A percentile compares a stretch with the other conserved stretches of the same genome.
These are phyloP conservation scores for Phylloscopus trochilus DNA, from an alignment of 2,113 vertebrate genomes.

Conservation along the genomic window DNA sequence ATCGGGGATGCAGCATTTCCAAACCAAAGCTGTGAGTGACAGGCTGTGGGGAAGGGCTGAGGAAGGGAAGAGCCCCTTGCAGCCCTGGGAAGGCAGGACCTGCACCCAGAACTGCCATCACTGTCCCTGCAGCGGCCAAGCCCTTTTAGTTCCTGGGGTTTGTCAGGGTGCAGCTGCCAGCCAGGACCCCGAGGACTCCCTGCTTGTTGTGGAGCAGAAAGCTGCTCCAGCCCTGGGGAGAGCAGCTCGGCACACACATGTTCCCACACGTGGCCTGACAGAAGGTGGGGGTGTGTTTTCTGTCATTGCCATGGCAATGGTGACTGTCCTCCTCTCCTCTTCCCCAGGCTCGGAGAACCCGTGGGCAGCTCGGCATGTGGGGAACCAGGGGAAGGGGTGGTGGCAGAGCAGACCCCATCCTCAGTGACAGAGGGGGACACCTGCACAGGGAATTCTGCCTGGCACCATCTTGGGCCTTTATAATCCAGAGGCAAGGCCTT, in stretches of 20 bases:
- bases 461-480: not conserved
- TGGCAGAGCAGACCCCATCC: not conserved
- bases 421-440: not conserved
- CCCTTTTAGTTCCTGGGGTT: not conserved
- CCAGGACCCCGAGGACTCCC: not conserved
- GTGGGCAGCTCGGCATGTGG: not conserved
- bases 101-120: not conserved
- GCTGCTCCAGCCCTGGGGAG: not conserved
- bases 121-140: not conserved
- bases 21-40: not conserved
- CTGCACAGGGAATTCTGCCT: not conserved
- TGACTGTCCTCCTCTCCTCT: not conserved
- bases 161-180: not conserved
- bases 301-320: conserved; percentile 28
- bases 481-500: not conserved
- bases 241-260: not conserved
- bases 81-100: not conserved
- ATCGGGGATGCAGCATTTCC: not conserved
- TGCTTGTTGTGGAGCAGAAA: not conserved
- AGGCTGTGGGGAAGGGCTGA: not conserved
- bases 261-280: conserved; percentile 20
- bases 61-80: not conserved
- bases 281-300: conserved; percentile 2
- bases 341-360: not conserved
- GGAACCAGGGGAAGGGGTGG: not conserved